Evolutionary conservation across 2,888 invertebrate species (phyloP), one percentile per base, ranked within the genome.

Genomic region (Agrochola macilenta): DNA sequence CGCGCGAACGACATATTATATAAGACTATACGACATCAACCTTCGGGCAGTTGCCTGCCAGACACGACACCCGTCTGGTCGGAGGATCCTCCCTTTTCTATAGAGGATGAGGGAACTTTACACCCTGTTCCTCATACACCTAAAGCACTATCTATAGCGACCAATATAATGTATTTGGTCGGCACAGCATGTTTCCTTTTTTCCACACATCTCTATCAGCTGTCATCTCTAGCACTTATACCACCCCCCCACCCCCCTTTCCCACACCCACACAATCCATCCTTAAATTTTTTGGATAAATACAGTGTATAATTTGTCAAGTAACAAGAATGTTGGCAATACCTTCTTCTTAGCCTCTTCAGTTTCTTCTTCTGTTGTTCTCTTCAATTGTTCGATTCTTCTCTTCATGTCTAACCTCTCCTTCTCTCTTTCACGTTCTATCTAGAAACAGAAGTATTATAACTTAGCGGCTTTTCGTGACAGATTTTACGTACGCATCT

Each of bases 361-460:
- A 88, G 98, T 98, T 92, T 99, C 99, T 93, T 99, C 98, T 90
- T 99, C 99, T 8, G 98, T 98, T 1, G 98, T 97, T 90, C 98
- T 98, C 95, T 99, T 98, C 81, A 98, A 95, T 90, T 99, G 99
- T 74, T 99, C 99, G 89, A 98, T 97, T 91, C 98, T 98, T 87
- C 99, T 97, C 95, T 98, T 99, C 86, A 98, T 98, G 91, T 99
- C 99, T 83, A 99, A 95, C 73, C 98, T 97, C 92, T 99, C 99
- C 91, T 99, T 98, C 91, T 99, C 99, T 85, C 99, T 97, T 96
- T 99, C 99, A 80, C 99, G 97, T 95, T 99, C 99, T 87, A 99
- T 98, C 97, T 98, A 89, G 71, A 93, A 92, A 72, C 89, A 52
- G 26, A 69, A 78, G 49, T 35, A 57, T 52, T 39, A 17, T 35